Percentiles rank a stretch among this genome's conserved stretches.
Conservation (phyloP, 2,113 vertebrate species). For the Ailuropoda melanoleuca region DNA sequence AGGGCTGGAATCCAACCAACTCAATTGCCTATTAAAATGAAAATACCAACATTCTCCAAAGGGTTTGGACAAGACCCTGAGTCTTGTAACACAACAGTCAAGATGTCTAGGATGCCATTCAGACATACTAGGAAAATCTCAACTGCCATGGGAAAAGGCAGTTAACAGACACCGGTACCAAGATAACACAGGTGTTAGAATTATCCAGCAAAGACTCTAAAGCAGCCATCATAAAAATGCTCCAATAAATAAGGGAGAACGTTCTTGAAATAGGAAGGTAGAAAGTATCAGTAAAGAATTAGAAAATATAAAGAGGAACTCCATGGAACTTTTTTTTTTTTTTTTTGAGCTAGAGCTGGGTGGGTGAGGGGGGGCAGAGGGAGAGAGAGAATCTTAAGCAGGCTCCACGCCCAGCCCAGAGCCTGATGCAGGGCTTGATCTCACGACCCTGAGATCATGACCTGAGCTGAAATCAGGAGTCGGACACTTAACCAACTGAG, state of each 20-base stretch:
- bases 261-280: not conserved
- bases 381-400: too few relatives aligned
- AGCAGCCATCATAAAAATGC: not conserved
- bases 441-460: too few relatives aligned
- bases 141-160: too few relatives aligned
- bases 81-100: not conserved
- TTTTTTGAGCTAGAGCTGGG: too few relatives aligned
- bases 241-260: not conserved
- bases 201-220: not conserved
- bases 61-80: not conserved
- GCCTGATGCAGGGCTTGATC: too few relatives aligned
- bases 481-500: too few relatives aligned
- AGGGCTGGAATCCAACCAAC: not conserved
- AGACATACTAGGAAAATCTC: not conserved
- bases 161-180: not conserved
- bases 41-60: not conserved
- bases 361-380: too few relatives aligned
- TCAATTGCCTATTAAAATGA: not conserved
- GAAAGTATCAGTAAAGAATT: not conserved
- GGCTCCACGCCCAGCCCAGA: too few relatives aligned
- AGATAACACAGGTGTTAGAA: not conserved
- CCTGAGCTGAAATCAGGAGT: too few relatives aligned
- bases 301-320: not conserved
- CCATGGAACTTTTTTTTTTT: not conserved
- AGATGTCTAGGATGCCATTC: too few relatives aligned